Base-by-base conservation (phyloP, 2,113 vertebrate species). In the Callocephalon fimbriatum region DNA sequence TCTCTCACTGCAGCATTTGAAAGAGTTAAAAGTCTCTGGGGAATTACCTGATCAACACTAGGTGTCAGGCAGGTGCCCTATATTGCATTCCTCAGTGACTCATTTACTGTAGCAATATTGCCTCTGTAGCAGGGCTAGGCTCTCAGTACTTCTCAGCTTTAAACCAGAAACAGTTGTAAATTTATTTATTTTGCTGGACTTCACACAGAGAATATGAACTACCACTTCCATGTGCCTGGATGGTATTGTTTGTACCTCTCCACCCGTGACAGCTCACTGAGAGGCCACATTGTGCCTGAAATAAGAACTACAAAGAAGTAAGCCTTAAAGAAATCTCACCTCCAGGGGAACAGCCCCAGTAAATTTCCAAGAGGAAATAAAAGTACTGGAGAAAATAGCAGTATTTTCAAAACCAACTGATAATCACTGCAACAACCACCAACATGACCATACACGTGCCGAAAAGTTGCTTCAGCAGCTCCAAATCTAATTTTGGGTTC, bases 261-360 rank as follows among this genome's bases (percentile, higher is more conserved):
- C 93, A 97, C 44, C 93, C 97, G 48, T 97, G 95, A 90, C 95
- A 94, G 53, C 74, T 63, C 53, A 27, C 54, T 32, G 2, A 85
- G 77, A 92, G 86, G 86, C 56, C 86, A 47, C 58, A 1, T 7
- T 87, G 93, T 88, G 26, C 93, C 91, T 65, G 62, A 45, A 86
- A 44, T 22, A 35, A 79, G 56, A 79, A 56, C 42, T 58, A 32
- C 0, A 0, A 48, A 78, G 67, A 61, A 78, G 23, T 14, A 77
- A 91, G 27, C 35, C 80, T 90, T 82, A 82, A 86, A 93, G 73
- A 88, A 93, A 86, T 76, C 62, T 89, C 58, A 90, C 62, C 73
- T 94, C 61, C 51, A 51, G 51, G 29, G 32, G 47, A 91, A 37
- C 25, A 58, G 54, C 93, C 22, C 10, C 38, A 17, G 54, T 38